Base-by-base conservation (phyloP, 1,140 invertebrate species). In the Batillaria attramentaria region DNA sequence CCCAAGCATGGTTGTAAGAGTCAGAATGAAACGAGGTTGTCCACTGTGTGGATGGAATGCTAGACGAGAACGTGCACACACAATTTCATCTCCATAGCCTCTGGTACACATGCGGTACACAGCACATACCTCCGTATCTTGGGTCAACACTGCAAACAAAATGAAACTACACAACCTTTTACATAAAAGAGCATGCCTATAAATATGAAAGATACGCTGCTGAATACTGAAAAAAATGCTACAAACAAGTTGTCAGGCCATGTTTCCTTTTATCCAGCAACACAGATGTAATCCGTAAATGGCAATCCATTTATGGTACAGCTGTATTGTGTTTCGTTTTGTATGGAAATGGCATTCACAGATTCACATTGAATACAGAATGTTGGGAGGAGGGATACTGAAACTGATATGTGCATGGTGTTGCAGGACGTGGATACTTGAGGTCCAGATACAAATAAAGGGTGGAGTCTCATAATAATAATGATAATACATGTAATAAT, bases 41-140 rank as follows among this genome's bases (percentile, higher is more conserved):
- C 73, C 73, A 54, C 73, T 75, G 37, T 75, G 54, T 20, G 73
- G 73, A 39, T 75, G 73, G 73, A 37, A 75, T 33, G 73, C 73
- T 35, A 75, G 73, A 24, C 73, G 57, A 42, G 39, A 75, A 6
- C 73, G 54, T 35, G 73, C 62, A 39, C 62, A 57, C 13, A 75
- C 33, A 20, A 75, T 39, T 57, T 75, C 73, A 35, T 41, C 39
- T n/a, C 57, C 35, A 50, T 75, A 57, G 28, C 73, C 54, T 13
- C 73, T 75, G 73, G 73, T 75, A 50, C 60, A 8, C 37, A 75
- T 54, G 28, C 73, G 35, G 39, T 75, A 75, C 50, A 75, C 73
- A 10, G 46, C 57, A 24, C 73, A 62, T 18, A 75, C 73, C 54
- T 75, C 73, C 31, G 31, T 39, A 37, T 75, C 54, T 57, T 75